Percentiles rank a stretch among this genome's conserved stretches.
Conservation (phyloP, 2,888 invertebrate genomes). For the Strigamia transsilvanica region DNA sequence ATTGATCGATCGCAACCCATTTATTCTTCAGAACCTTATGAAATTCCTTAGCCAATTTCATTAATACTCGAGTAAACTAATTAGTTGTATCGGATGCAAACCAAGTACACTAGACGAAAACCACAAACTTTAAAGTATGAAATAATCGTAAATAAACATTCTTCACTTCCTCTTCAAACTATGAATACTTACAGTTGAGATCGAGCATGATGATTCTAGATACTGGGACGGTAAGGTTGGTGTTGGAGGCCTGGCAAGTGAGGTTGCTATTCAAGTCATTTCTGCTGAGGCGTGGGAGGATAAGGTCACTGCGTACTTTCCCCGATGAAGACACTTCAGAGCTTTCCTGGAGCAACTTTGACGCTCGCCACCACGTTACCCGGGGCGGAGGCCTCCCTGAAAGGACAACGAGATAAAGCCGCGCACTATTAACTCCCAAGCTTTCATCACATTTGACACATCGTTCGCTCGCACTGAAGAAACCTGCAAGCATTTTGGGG, state of each 20-base stretch:
- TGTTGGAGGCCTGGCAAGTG: conserved; percentile 57
- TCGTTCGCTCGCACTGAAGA: conserved; percentile 28
- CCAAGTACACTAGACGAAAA: not conserved
- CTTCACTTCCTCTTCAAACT: not conserved
- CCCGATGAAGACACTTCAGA: conserved; percentile 70
- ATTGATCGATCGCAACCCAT: conserved; percentile 5
- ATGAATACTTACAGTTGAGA: conserved; percentile 54
- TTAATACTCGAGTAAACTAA: conserved; percentile 23
- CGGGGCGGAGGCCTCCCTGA: conserved; percentile 81
- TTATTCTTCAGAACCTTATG: not conserved
- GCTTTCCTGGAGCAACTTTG: conserved; percentile 79
- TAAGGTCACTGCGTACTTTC: conserved; percentile 52
- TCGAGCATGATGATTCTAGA: conserved; percentile 55
- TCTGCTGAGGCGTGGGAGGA: conserved; percentile 53
- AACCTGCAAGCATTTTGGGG: conserved; percentile 16
- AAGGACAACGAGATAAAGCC: conserved; percentile 44
- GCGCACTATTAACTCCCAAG: conserved; percentile 32
- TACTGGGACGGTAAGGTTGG: conserved; percentile 56
- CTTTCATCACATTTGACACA: conserved; percentile 44
- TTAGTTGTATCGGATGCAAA: not conserved
- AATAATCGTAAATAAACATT: not conserved
- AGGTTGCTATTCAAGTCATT: conserved; percentile 54
- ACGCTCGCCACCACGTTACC: conserved; percentile 83
- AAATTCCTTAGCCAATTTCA: conserved; percentile 40
- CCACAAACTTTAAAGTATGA: conserved; percentile 5